Conservation (phyloP, 2,113 vertebrate genomes). For the Tichodroma muraria region DNA sequence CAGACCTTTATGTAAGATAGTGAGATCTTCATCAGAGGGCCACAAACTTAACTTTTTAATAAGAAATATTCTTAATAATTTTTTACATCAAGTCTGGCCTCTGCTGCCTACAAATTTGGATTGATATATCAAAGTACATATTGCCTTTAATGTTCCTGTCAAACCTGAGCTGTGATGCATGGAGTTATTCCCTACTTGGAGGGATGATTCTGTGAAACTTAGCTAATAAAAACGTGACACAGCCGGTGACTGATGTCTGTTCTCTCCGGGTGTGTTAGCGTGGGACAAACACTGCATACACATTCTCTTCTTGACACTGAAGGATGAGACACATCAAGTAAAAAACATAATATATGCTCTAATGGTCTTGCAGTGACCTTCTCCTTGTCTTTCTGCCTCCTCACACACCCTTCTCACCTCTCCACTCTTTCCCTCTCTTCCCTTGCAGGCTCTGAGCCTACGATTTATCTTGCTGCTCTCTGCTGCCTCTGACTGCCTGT, state of each 20-base stretch:
- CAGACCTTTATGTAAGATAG: background rate
- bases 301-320: slow-evolving; percentile 3
- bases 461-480: background rate
- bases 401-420: background rate
- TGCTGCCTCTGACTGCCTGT: background rate
- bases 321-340: background rate
- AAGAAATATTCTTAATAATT: background rate
- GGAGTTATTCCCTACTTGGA: background rate
- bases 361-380: background rate
- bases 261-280: background rate
- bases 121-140: background rate
- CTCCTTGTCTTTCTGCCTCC: background rate
- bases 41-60: background rate
- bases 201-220: background rate
- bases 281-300: background rate
- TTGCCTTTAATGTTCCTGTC: slow-evolving; percentile 32
- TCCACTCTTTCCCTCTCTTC: background rate
- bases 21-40: background rate
- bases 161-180: slow-evolving; percentile 20
- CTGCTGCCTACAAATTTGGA: background rate
- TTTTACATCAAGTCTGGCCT: background rate
- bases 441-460: background rate
- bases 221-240: slow-evolving; percentile 3
- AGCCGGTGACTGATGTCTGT: background rate
- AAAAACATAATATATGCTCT: background rate